Evolutionary conservation across 2,113 vertebrate species (phyloP), one percentile per base, ranked within the genome.

Genomic region (Plecotus auritus): DNA sequence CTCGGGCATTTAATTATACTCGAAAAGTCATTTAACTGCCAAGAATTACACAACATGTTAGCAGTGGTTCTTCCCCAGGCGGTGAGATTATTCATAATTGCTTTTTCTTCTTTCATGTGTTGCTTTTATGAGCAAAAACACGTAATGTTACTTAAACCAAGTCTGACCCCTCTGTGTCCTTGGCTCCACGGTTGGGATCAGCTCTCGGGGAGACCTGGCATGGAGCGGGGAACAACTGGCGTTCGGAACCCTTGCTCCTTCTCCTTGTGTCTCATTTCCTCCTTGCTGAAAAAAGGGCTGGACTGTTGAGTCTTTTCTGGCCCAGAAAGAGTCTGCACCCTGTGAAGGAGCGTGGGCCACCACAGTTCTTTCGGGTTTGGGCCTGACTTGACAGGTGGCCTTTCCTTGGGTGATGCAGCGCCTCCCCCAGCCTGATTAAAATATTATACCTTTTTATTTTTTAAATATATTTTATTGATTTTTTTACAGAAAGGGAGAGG

Each of bases 21-120:
- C 82, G 69, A 49, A 96, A 95, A 85, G 77, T 81, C 76, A 40
- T 96, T 91, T 92, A 67, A 66, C 26, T 66, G 28, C 87, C 74
- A 51, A 95, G 84, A 73, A 85, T 92, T 69, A 67, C 12, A 61
- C 11, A 49, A 23, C 40, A 40, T 78, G 87, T 67, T 84, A 88
- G 70, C 70, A 40, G 32, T 77, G 56, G 47, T 86, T 96, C 88
- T 96, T 96, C 47, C 54, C 67, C 85, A 49, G 61, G 82, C 69
- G 49, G 35, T 26, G 32, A 83, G 56, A 81, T 87, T 67, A 54
- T 85, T 93, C 56, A 42, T 84, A 90, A 67, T 73, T 64, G 40
- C 49, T 45, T 91, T 84, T 73, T 56, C 37, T 32, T 81, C 42
- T 78, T 92, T 84, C 69, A 30, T 72, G 37, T 40, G 9, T 90